These are phyloP conservation scores for Lutjanus argentimaculatus DNA, from an alignment of 2,797 vertebrate genomes.

Conservation along the genomic window DNA sequence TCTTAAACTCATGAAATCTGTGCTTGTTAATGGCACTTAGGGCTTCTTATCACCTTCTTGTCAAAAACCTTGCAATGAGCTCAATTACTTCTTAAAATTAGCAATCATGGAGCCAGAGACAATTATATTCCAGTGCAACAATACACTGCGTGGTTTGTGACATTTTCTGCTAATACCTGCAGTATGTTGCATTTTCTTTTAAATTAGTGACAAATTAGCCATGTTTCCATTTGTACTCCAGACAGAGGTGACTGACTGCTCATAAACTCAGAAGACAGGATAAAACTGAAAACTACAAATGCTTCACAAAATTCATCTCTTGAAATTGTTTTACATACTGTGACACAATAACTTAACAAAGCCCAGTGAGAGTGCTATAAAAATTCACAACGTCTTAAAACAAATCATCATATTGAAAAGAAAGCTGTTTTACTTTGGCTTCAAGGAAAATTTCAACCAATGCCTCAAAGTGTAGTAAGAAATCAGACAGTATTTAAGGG, in stretches of 20 bases:
- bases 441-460: conserved; percentile 48
- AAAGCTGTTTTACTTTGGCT: conserved; percentile 75
- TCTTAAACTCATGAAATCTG: conserved; percentile 48
- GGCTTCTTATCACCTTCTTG: conserved; percentile 48
- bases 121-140: conserved; percentile 14
- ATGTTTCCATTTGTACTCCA: conserved; percentile 10
- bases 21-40: conserved; percentile 61
- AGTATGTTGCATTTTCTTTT: conserved; percentile 8
- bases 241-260: conserved; percentile 17
- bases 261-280: conserved; percentile 25
- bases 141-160: background rate
- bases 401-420: conserved; percentile 24
- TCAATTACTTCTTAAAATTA: conserved; percentile 31
- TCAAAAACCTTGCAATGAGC: conserved; percentile 38
- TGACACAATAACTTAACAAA: conserved; percentile 20
- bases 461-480: conserved; percentile 65
- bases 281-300: background rate
- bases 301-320: conserved; percentile 25
- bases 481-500: conserved; percentile 42
- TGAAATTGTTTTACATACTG: conserved; percentile 26
- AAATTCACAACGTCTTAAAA: conserved; percentile 22
- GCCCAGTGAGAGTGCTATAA: conserved; percentile 7
- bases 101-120: conserved; percentile 19
- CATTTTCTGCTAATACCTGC: conserved; percentile 26
- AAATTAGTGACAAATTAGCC: conserved; percentile 7